Base-by-base conservation (phyloP, 2,113 vertebrate genomes). In the Tretioscincus oriximinensis region DNA sequence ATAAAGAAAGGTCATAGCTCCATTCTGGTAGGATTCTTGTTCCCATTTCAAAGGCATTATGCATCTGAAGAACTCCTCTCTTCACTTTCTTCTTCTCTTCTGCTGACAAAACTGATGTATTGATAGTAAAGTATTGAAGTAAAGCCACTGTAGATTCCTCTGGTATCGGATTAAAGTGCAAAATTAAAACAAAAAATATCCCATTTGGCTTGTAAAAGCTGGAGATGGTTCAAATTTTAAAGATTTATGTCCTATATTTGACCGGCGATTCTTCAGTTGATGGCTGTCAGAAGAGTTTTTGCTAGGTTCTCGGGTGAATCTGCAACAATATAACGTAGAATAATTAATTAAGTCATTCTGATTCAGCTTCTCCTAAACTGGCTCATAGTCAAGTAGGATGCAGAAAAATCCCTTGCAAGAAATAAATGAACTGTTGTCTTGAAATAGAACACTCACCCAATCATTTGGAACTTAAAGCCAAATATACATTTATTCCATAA, bases 281-380 rank as follows among this genome's bases (percentile, higher is more conserved):
- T 80, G 93, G 88, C 89, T 35, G 89, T 86, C 73, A 93, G 91
- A 82, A 58, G 90, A 85, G 12, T 12, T 92, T 94, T 94, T 92
- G 94, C 98, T 99, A 99, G 96, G 97, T 97, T 96, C 97, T 97
- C 26, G 98, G 98, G 93, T 99, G 96, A 96, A 99, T 99, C 98
- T 99, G 96, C 88, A 96, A 96, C 61, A 93, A 91, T 94, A 87
- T 92, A 92, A 86, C 83, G 78, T 1, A 61, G 87, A 78, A 92
- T 20, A 88, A 58, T 73, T 26, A 65, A 74, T 86, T 24, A 28
- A 26, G 58, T 1, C n/a, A 73, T 31, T 28, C 49, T 29, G 54
- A 1, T 64, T 80, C 21, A 49, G 20, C 31, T 76, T 24, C 22
- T 71, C 18, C 54, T 41, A 3, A n/a, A 70, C 45, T 41, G 77